phyloP scores from a whole-genome alignment of 2,113 vertebrate genomes.

The Symphodus melops region DNA sequence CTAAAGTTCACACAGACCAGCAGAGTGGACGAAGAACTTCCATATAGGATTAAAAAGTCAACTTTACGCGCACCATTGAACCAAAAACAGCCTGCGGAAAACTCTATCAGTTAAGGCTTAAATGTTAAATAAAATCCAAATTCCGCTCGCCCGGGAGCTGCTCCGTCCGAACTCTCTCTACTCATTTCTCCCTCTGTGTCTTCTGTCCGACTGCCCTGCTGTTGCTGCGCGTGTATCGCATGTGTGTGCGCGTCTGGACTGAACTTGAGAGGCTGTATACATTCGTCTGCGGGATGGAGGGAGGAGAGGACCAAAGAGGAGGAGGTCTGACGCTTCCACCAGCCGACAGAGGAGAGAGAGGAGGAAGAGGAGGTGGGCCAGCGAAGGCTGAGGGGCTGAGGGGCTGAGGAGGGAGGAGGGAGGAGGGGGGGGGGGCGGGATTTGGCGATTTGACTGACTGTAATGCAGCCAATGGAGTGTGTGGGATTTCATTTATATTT shows the following conservation, averaged over 20 bases:
- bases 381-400: conserved; percentile 40
- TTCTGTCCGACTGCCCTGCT: conserved; percentile 28
- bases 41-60: conserved; percentile 41
- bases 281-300: conserved; percentile 67
- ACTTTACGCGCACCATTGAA: conserved; percentile 19
- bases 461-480: conserved; percentile 66
- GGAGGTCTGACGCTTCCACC: conserved; percentile 68
- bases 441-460: conserved; percentile 63
- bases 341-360: conserved; percentile 62
- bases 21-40: conserved; percentile 35
- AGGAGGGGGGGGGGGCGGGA: conserved; percentile 53
- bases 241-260: conserved; percentile 47
- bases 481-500: conserved; percentile 25
- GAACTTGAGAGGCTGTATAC: conserved; percentile 68
- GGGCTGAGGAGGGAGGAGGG: conserved; percentile 36
- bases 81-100: conserved; percentile 16
- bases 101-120: conserved; percentile 37
- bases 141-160: conserved; percentile 40
- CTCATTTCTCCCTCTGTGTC: conserved; percentile 19
- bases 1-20: conserved; percentile 59
- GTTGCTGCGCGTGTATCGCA: conserved; percentile 6
- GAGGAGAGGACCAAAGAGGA: conserved; percentile 44
- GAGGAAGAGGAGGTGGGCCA: conserved; percentile 39
- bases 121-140: conserved; percentile 44
- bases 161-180: conserved; percentile 31